Percentiles rank a stretch among this genome's conserved stretches.
phyloP scores from a whole-genome alignment of 2,113 vertebrate genomes.

The Laterallus jamaicensis region DNA sequence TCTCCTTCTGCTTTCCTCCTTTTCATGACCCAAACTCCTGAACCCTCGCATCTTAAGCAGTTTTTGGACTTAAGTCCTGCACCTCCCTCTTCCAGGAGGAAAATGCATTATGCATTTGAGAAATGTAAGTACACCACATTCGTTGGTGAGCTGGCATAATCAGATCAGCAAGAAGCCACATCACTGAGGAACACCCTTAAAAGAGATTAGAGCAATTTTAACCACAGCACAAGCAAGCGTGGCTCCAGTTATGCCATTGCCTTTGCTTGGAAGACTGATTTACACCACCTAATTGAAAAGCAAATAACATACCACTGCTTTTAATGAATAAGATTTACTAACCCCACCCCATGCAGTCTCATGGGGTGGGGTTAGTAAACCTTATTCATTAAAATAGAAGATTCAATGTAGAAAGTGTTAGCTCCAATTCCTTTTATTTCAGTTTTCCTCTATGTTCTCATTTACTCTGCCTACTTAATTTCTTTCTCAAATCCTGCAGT shows the following conservation, averaged over 20 bases:
- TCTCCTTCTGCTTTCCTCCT: not conserved
- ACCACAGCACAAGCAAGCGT: not conserved
- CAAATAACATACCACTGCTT: not conserved
- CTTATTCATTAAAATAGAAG: not conserved
- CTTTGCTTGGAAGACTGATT: not conserved
- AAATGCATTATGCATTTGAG: not conserved
- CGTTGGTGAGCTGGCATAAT: not conserved
- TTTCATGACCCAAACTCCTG: not conserved
- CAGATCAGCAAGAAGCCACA: rapidly evolving
- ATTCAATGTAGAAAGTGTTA: not conserved
- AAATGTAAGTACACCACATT: not conserved
- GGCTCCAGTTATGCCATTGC: not conserved
- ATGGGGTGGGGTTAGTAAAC: too few species aligned
- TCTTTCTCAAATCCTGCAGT: not conserved
- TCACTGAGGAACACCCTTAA: not conserved
- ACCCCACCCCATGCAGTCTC: not conserved
- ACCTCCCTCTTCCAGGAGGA: not conserved
- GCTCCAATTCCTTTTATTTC: not conserved
- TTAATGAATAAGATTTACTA: not conserved
- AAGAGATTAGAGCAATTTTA: not conserved
- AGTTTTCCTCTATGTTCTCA: not conserved
- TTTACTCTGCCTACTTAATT: not conserved
- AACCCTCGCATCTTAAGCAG: not conserved
- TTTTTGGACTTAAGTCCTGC: not conserved
- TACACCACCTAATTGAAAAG: not conserved